Base-by-base conservation (phyloP, 1,140 invertebrate genomes). In the Antheraea mylitta region DNA sequence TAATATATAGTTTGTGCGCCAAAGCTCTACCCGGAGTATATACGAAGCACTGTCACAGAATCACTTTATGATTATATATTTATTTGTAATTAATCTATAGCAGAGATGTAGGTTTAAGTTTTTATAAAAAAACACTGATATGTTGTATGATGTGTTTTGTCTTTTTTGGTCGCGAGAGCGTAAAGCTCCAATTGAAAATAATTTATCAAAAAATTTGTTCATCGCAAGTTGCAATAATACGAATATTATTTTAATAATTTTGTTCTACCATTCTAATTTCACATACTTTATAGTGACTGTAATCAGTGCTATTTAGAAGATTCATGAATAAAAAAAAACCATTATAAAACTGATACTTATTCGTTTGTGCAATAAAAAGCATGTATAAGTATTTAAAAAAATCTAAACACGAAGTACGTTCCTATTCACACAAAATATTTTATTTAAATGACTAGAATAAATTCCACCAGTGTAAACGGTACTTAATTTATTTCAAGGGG, bases 61-160 rank as follows among this genome's bases (percentile, higher is more conserved):
- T 53, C 16, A 53, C 16, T 13, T 53, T 6, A 53, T 53, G 42
- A 70, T 68, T 73, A 72, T 60, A 3, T 22, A 18, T 22, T 60
- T 60, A 60, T 16, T 30, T 36, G 19, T 22, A 61, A 11, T 61
- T 10, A 61, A 36, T 36, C 60, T 30, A 18, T 60, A 9, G 4
- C 60, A 11, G 11, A 10, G 18, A 61, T 22, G 60, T 30, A 2
- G 13, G 10, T 19, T 38, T 36, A 53, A 53, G 11, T 65, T 65
- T 45, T 22, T 65, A n/a, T 10, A 18, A 18, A 66, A 36, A 66
- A 30, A 82, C 74, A 77, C 79, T 91, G 89, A 90, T 91, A 91
- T 91, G 89, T 90, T 81, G 78, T 72, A 85, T 91, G 89, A 91
- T 91, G 89, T 91, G 89, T 90, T 79, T 87, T 85, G 86, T 91